Base-by-base conservation (phyloP, 53 echinoderm and acorn worm genomes). In the Mesocentrotus franciscanus region DNA sequence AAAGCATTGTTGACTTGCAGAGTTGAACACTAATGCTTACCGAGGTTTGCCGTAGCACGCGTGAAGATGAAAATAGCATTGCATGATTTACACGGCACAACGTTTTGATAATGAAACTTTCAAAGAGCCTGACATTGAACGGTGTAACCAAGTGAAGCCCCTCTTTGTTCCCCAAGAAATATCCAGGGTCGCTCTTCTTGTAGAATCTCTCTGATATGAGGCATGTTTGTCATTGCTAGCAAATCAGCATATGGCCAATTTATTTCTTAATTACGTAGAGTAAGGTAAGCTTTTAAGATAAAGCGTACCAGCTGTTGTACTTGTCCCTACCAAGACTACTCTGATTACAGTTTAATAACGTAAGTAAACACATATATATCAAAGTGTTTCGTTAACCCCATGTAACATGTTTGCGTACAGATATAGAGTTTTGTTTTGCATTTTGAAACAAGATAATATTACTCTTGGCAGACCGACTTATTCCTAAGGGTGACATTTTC, bases 261-360 rank as follows among this genome's bases (percentile, higher is more conserved):
- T 87, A 87, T 87, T 87, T 58, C 87, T 87, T 87, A 87, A 87
- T 87, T 87, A 87, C 58, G 87, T 87, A 58, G 27, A 87, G 87
- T 87, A 87, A 87, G 87, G 59, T 58, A 87, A 87, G 59, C 87
- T 87, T 87, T 87, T 59, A 87, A 87, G 87, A 57, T 57, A 87
- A 87, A 87, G 26, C 59, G 87, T 58, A 87, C 58, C 87, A 87
- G 87, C 87, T 87, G 87, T 42, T 81, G 81, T 81, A 14, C 36
- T 36, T 81, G 81, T 42, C 27, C 84, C 14, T 29, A 12, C 26
- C 2, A 58, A 87, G 59, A 87, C 59, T 87, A 87, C 58, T 87
- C 58, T 87, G 87, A 87, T 87, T 87, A 87, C 87, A 58, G 2
- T 87, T 87, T 87, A 87, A 87, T 87, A 87, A 2, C 29, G 4